Evolutionary conservation across 92 coral and sea anemone genomes (phyloP).

Genomic region (Zoanthus sansibaricus): DNA sequence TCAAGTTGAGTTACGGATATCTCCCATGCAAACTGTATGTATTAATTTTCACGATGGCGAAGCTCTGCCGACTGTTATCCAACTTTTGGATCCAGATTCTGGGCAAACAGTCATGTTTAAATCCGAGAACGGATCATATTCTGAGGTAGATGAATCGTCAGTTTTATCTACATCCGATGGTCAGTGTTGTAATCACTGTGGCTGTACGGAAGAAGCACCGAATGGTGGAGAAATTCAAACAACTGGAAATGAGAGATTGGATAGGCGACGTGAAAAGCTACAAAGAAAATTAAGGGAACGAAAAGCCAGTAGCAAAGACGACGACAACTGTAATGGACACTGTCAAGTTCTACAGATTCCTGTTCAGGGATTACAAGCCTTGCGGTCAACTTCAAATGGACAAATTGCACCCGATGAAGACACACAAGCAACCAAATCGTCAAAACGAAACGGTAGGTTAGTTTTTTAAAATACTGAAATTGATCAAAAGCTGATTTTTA

Average conservation of each 20-base stretch:
- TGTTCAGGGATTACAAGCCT: constrained; percentile 75
- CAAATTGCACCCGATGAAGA: constrained; percentile 23
- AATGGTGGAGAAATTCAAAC: constrained; percentile 63
- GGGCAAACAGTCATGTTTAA: constrained; percentile 82
- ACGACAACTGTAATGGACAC: constrained; percentile 84
- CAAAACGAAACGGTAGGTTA: constrained; percentile 19
- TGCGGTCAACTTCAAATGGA: constrained; percentile 51
- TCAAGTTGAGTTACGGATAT: constrained; percentile 81
- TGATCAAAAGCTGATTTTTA: background rate
- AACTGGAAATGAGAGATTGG: constrained; percentile 83
- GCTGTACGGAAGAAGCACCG: constrained; percentile 63
- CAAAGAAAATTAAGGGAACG: constrained; percentile 91
- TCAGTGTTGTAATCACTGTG: constrained; percentile 72
- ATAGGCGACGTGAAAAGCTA: constrained; percentile 86
- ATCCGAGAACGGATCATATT: constrained; percentile 68
- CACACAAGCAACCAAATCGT: background rate
- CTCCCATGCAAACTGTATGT: constrained; percentile 81
- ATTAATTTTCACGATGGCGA: constrained; percentile 85
- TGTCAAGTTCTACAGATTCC: constrained; percentile 85
- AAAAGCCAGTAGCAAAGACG: constrained; percentile 77
- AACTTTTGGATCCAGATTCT: constrained; percentile 85
- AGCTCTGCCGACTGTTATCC: constrained; percentile 80
- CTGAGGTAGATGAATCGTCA: constrained; percentile 70
- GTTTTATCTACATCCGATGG: constrained; percentile 68
- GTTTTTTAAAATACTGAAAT: background rate